Percentiles rank a stretch among this genome's conserved stretches.
Conservation (phyloP, 2,113 vertebrate genomes). For the Triplophysa siluroides region DNA sequence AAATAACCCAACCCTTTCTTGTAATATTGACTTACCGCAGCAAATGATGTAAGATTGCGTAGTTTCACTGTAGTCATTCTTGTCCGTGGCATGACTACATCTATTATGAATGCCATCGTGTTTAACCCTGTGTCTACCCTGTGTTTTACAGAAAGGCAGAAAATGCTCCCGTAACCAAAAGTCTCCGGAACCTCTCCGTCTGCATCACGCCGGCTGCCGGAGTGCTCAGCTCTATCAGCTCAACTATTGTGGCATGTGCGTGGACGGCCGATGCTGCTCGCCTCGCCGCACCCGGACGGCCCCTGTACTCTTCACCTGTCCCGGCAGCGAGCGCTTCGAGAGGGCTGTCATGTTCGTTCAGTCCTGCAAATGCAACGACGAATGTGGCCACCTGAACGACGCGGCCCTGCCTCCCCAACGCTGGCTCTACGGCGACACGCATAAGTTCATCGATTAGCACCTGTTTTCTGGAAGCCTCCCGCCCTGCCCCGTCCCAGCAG, state of each 20-base stretch:
- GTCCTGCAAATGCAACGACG: constrained; percentile 79
- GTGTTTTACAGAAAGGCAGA: constrained; percentile 75
- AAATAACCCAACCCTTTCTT: too few species aligned
- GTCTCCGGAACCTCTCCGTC: constrained; percentile 74
- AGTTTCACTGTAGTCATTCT: too few species aligned
- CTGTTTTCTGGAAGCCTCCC: neutral
- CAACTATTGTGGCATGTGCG: constrained; percentile 79
- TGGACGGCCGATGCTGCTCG: constrained; percentile 80
- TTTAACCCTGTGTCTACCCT: neutral
- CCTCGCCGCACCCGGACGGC: constrained; percentile 76
- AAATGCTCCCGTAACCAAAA: constrained; percentile 81
- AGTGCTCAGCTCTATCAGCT: constrained; percentile 76
- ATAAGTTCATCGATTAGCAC: constrained; percentile 79
- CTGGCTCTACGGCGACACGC: constrained; percentile 78
- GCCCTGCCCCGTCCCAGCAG: constrained; percentile 33
- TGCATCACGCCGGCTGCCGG: constrained; percentile 78
- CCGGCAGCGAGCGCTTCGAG: constrained; percentile 72
- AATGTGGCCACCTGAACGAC: constrained; percentile 77
- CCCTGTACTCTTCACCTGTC: constrained; percentile 74
- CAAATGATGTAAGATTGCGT: too few species aligned
- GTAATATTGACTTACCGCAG: too few species aligned
- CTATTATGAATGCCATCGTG: too few species aligned
- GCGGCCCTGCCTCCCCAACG: constrained; percentile 71
- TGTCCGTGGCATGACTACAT: too few species aligned
- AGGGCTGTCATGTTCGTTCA: constrained; percentile 79